These are phyloP conservation scores for Sebastes nivosus DNA, from an alignment of 2,797 vertebrate genomes.

Conservation along the genomic window DNA sequence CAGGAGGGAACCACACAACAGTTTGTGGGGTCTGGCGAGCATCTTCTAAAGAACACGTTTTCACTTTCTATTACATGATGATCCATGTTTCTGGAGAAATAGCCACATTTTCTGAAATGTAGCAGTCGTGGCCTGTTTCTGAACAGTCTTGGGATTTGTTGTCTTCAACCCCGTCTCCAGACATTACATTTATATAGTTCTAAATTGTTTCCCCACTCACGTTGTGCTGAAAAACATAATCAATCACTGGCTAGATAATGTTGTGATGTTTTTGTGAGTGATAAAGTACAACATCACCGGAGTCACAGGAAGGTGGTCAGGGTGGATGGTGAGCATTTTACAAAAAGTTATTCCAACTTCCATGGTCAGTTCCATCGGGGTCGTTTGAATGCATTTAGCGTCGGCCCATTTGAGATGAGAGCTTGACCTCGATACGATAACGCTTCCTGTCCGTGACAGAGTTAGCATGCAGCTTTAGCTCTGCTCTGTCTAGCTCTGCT, in stretches of 20 bases:
- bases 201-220: neutral
- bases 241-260: neutral
- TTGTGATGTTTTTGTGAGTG: neutral
- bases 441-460: too few relatives aligned
- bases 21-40: neutral
- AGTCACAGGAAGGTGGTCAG: neutral
- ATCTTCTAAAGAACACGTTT: neutral
- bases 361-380: too few relatives aligned
- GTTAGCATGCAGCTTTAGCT: too few relatives aligned
- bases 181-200: too few relatives aligned
- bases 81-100: neutral
- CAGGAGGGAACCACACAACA: neutral
- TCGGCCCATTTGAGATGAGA: too few relatives aligned
- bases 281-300: neutral
- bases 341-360: too few relatives aligned
- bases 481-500: too few relatives aligned
- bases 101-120: neutral
- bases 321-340: neutral
- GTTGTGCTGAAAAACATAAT: neutral
- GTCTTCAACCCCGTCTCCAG: neutral
- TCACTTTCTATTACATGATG: neutral
- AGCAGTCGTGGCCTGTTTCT: neutral
- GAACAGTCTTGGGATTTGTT: neutral
- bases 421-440: too few relatives aligned
- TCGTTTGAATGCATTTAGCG: too few relatives aligned